phyloP scores from a whole-genome alignment of 2,797 vertebrate genomes.

The Ciconia nigra region DNA sequence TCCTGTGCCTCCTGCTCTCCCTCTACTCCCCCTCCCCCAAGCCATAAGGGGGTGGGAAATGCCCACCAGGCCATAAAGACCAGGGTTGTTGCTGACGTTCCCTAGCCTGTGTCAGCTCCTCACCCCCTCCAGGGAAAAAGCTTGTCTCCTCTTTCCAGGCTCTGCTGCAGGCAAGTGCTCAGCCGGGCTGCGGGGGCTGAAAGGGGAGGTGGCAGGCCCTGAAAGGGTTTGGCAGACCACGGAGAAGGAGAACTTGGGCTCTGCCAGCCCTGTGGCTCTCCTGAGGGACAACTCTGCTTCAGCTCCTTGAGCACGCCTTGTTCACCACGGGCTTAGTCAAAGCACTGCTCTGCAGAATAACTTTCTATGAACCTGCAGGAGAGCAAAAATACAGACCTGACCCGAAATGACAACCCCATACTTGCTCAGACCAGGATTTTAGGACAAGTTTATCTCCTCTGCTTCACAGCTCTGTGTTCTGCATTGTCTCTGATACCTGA shows the following conservation, averaged over 20 bases:
- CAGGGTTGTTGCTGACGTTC: background rate
- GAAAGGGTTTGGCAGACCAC: background rate
- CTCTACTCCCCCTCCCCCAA: background rate
- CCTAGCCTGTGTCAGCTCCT: background rate
- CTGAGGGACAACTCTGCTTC: background rate
- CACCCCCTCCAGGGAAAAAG: background rate
- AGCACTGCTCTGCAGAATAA: background rate
- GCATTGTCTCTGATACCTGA: background rate
- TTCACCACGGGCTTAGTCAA: background rate
- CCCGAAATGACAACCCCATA: background rate
- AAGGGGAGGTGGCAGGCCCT: background rate
- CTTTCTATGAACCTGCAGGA: background rate
- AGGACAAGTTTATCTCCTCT: background rate
- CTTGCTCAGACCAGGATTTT: background rate
- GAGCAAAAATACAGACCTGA: background rate
- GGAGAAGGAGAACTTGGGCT: background rate
- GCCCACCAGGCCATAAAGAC: background rate
- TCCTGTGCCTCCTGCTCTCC: background rate
- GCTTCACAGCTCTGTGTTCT: background rate
- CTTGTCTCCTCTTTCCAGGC: background rate
- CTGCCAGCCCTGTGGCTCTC: background rate
- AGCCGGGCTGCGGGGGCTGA: background rate
- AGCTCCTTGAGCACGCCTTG: background rate
- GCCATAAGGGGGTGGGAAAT: background rate
- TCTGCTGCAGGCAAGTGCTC: background rate